These are phyloP conservation scores for Loriculus beryllinus DNA, from an alignment of 2,797 vertebrate genomes.

Conservation along the genomic window DNA sequence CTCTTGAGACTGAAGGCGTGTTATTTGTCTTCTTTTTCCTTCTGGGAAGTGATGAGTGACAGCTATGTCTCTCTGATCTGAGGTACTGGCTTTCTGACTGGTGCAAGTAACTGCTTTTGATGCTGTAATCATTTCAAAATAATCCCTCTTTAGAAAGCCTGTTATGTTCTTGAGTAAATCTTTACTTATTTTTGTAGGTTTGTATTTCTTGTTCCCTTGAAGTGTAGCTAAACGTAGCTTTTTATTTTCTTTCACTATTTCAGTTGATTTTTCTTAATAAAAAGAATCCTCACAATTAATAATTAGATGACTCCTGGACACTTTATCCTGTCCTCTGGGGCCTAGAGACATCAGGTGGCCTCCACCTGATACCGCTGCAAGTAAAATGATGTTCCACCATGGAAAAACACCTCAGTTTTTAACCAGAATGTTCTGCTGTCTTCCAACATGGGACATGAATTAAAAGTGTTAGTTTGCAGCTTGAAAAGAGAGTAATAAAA, in stretches of 20 bases:
- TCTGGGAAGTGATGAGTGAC: slow-evolving; percentile 27
- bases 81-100: slow-evolving; percentile 37
- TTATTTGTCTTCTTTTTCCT: background rate
- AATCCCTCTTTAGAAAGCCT: slow-evolving; percentile 62
- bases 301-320: background rate
- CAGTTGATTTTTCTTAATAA: slow-evolving; percentile 24
- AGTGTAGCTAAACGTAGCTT: background rate
- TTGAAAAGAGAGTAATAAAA: background rate
- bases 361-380: slow-evolving; percentile 31
- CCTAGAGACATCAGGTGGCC: slow-evolving; percentile 26
- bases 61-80: slow-evolving; percentile 14
- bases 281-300: slow-evolving; percentile 15
- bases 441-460: background rate
- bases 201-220: slow-evolving; percentile 19
- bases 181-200: slow-evolving; percentile 15
- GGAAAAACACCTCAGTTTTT: background rate
- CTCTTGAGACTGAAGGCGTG: background rate
- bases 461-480: background rate
- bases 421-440: background rate
- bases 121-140: slow-evolving; percentile 55
- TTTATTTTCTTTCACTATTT: slow-evolving; percentile 9
- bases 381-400: background rate
- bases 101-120: slow-evolving; percentile 39
- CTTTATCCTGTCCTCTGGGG: background rate
- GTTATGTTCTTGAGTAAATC: slow-evolving; percentile 45